Conservation (phyloP, 2,113 vertebrate genomes). For the Epinephelus moara region DNA sequence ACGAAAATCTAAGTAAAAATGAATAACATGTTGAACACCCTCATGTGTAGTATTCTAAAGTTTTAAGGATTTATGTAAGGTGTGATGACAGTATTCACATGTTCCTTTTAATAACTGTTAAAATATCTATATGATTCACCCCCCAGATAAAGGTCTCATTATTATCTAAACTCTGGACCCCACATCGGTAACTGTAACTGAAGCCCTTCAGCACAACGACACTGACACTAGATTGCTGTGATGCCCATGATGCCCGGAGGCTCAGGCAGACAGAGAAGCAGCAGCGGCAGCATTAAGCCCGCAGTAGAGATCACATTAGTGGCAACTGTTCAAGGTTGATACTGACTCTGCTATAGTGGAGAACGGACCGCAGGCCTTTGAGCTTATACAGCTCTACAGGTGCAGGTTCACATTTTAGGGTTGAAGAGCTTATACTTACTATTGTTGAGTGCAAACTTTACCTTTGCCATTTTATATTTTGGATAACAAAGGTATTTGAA, state of each 20-base stretch:
- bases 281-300: conserved; percentile 29
- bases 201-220: conserved; percentile 5
- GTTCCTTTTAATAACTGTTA: background rate
- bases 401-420: conserved; percentile 10
- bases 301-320: conserved; percentile 33
- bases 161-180: background rate
- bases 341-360: conserved; percentile 3
- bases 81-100: background rate
- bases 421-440: background rate
- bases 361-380: conserved; percentile 5
- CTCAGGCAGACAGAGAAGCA: conserved; percentile 1
- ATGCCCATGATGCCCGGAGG: conserved; percentile 29
- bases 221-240: conserved; percentile 20
- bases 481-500: background rate
- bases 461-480: background rate
- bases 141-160: background rate
- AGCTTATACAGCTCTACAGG: conserved; percentile 7
- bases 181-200: background rate
- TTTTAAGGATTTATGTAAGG: background rate
- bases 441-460: background rate
- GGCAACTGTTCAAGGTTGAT: conserved; percentile 43
- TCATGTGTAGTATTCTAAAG: background rate
- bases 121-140: background rate
- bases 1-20: too few relatives aligned
- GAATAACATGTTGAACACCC: background rate